phyloP scores from a whole-genome alignment of 35 echinoderm and acorn worm species.

The Ophioderma brevispina region DNA sequence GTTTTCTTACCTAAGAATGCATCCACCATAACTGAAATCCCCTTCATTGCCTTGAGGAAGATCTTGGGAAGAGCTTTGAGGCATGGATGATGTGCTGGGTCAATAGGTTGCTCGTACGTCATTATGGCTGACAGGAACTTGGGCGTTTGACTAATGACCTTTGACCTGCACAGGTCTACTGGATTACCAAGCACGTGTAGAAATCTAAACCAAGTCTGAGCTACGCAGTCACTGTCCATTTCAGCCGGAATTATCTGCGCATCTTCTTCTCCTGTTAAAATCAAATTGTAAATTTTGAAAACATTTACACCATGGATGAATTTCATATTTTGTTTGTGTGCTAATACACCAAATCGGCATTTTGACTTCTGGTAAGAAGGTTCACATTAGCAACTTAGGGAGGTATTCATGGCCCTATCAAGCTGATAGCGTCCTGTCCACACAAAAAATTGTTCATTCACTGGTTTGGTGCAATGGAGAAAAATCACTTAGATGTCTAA shows the following conservation, averaged over 20 bases:
- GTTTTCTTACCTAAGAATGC: slow-evolving; percentile 96
- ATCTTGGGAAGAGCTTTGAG: slow-evolving; percentile 86
- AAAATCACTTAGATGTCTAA: no score
- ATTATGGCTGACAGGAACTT: slow-evolving; percentile 80
- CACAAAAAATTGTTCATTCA: no score
- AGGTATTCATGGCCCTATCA: no score
- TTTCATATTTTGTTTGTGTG: no score
- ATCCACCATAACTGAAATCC: slow-evolving; percentile 88
- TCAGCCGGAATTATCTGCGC: slow-evolving; percentile 79
- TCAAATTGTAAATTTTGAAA: no score
- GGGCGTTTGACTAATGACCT: slow-evolving; percentile 80
- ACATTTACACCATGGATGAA: no score
- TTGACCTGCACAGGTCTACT: slow-evolving; percentile 88
- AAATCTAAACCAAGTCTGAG: slow-evolving; percentile 96
- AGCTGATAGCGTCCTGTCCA: no score
- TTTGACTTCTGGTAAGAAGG: no score
- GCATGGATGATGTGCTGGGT: slow-evolving; percentile 84
- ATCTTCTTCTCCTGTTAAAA: slow-evolving; percentile 77
- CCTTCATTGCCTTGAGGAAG: slow-evolving; percentile 88
- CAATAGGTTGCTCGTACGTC: slow-evolving; percentile 54
- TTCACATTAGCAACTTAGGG: no score
- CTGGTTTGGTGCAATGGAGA: no score
- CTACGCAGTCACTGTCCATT: slow-evolving; percentile 82
- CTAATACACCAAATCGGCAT: no score
- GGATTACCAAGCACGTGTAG: slow-evolving; percentile 91